phyloP scores from a whole-genome alignment of 2,888 invertebrate species.

The Ypsolopha scabrella region DNA sequence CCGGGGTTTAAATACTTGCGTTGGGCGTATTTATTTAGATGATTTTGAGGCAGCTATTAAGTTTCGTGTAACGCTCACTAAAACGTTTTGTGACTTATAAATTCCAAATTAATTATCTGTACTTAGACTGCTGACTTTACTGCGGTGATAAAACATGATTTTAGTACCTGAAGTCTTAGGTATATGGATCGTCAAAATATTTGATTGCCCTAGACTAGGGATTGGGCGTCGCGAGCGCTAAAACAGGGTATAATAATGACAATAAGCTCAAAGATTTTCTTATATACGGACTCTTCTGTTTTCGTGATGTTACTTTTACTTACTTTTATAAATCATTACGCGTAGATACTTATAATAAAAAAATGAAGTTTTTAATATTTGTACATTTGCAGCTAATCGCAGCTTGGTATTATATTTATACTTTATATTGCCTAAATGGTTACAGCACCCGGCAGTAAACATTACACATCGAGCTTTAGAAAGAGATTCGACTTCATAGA shows the following conservation, averaged over 20 bases:
- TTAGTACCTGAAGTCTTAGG: no score
- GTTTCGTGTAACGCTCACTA: no score
- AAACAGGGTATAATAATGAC: conserved; percentile 53
- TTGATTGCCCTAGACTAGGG: no score
- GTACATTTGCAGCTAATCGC: no score
- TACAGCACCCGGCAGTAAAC: no score
- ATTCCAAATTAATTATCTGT: neutral
- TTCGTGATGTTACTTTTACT: neutral
- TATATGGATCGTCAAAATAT: neutral
- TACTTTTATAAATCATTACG: neutral
- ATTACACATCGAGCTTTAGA: no score
- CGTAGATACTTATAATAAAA: neutral
- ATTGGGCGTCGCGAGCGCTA: conserved; percentile 7
- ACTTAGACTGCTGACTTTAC: neutral
- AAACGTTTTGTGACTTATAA: neutral
- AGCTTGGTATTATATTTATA: no score
- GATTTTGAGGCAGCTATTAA: neutral
- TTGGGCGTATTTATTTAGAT: neutral
- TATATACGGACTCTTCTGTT: neutral
- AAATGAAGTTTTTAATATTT: no score
- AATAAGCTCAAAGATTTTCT: conserved; percentile 35
- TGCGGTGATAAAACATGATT: no score
- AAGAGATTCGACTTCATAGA: no score
- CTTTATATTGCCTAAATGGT: no score
- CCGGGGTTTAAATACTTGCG: conserved; percentile 30